phyloP scores from a whole-genome alignment of 2,113 vertebrate genomes.

The Dolichotis patagonum region DNA sequence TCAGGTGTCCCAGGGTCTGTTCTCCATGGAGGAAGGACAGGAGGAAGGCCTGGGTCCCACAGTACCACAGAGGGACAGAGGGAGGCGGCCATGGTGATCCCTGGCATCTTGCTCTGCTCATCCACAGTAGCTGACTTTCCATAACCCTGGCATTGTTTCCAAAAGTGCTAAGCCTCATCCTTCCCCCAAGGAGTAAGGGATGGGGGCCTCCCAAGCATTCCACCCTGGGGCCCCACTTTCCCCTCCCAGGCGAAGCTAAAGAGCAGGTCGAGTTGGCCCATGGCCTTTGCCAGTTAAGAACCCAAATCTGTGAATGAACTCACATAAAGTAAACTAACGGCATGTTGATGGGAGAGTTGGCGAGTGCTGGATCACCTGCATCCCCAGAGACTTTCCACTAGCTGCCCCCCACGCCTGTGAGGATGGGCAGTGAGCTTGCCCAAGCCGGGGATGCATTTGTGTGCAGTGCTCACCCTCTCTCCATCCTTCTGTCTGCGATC shows the following conservation, averaged over 20 bases:
- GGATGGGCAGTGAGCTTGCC: not conserved
- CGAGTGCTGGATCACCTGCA: fast-evolving
- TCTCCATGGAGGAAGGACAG: no score
- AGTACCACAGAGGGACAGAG: no score
- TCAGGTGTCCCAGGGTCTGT: no score
- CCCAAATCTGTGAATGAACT: not conserved
- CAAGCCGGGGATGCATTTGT: not conserved
- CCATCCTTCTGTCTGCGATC: fast-evolving
- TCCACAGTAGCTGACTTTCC: no score
- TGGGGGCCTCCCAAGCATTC: not conserved
- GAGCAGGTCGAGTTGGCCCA: not conserved
- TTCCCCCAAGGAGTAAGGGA: not conserved
- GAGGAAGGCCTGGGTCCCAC: no score
- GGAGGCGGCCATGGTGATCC: no score
- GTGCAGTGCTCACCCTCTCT: not conserved
- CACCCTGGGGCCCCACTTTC: not conserved
- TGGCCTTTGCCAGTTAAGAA: not conserved
- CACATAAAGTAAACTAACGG: not conserved
- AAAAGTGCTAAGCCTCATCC: no score
- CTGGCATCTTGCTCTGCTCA: no score
- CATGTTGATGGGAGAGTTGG: fast-evolving
- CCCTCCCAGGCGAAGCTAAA: not conserved
- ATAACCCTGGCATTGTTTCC: no score
- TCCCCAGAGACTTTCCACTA: not conserved
- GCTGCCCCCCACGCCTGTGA: not conserved